Conservation (phyloP, 2,888 invertebrate genomes). For the Rhagonycha lutea region DNA sequence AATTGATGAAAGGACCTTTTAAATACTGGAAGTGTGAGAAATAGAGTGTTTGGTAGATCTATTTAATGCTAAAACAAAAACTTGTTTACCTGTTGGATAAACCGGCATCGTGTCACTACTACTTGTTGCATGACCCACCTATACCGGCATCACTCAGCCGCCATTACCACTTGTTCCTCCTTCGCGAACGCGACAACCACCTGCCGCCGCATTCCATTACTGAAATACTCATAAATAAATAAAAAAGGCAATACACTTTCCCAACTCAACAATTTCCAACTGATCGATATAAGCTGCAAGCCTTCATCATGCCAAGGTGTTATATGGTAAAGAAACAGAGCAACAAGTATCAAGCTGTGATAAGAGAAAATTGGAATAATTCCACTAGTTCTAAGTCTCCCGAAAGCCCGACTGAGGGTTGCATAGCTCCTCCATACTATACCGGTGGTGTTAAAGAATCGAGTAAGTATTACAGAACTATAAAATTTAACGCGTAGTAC, state of each 20-base stretch:
- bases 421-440: slow-evolving; percentile 65
- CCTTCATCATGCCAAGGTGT: slow-evolving; percentile 70
- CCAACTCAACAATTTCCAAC: slow-evolving; percentile 11
- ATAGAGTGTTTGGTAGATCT: background rate
- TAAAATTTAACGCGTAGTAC: slow-evolving; percentile 7
- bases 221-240: slow-evolving; percentile 31
- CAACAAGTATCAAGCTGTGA: slow-evolving; percentile 56
- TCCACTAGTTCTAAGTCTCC: slow-evolving; percentile 51
- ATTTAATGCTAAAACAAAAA: slow-evolving; percentile 37
- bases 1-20: background rate
- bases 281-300: slow-evolving; percentile 18
- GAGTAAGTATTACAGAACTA: slow-evolving; percentile 33
- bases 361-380: slow-evolving; percentile 55
- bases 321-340: slow-evolving; percentile 75
- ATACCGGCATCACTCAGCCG: slow-evolving; percentile 43
- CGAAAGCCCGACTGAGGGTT: slow-evolving; percentile 63
- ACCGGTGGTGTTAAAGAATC: slow-evolving; percentile 55
- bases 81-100: slow-evolving; percentile 53
- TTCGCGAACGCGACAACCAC: slow-evolving; percentile 46
- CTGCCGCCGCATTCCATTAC: slow-evolving; percentile 44
- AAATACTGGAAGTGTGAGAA: background rate
- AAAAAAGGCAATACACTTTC: slow-evolving; percentile 22
- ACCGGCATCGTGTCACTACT: slow-evolving; percentile 45
- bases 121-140: slow-evolving; percentile 54
- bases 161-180: slow-evolving; percentile 45